A percentile compares a stretch with the other conserved stretches of the same genome.
These are phyloP conservation scores for Molothrus aeneus DNA, from an alignment of 2,797 vertebrate species.

Conservation along the genomic window DNA sequence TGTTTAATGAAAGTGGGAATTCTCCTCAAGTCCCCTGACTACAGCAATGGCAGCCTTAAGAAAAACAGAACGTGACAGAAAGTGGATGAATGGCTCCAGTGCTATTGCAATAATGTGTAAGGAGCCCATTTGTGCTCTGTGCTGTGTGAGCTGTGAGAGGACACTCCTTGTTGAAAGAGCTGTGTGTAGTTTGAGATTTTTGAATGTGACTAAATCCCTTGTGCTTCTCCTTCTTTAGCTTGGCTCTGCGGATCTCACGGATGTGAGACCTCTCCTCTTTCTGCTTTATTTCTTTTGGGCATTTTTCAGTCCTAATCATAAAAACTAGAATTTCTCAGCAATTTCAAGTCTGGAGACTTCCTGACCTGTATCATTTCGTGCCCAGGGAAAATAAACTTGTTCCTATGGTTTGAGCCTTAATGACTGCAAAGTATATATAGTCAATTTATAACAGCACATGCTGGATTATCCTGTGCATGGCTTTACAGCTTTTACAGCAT, in stretches of 20 bases:
- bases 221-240: constrained; percentile 40
- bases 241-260: constrained; percentile 19
- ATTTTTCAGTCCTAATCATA: constrained; percentile 29
- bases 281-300: constrained; percentile 58
- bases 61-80: constrained; percentile 59
- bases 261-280: constrained; percentile 17
- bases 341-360: constrained; percentile 26
- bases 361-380: constrained; percentile 26
- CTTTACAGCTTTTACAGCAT: constrained; percentile 26
- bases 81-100: constrained; percentile 33
- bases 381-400: constrained; percentile 55
- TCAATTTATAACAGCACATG: neutral
- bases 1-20: constrained; percentile 64
- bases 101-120: neutral
- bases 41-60: constrained; percentile 33
- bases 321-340: constrained; percentile 53
- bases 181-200: neutral
- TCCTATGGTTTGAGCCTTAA: constrained; percentile 21
- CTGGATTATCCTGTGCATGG: neutral
- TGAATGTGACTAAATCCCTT: constrained; percentile 39
- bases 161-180: constrained; percentile 1
- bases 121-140: neutral
- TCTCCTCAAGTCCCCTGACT: neutral
- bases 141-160: neutral
- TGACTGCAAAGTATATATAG: neutral